phyloP scores from a whole-genome alignment of 23 tunicate genomes.

The Trididemnum nubilum region DNA sequence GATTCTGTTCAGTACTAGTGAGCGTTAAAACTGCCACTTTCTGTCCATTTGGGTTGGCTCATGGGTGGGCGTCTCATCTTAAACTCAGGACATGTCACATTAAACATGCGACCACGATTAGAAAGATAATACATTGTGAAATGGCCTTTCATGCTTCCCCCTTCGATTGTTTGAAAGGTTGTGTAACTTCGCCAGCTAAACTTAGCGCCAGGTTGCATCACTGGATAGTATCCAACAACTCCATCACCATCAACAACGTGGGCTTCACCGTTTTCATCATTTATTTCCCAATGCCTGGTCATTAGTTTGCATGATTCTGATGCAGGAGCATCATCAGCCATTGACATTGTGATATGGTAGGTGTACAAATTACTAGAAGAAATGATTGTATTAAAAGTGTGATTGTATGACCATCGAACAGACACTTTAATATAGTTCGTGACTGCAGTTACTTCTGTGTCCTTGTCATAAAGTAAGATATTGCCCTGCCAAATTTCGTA shows the following conservation, averaged over 20 bases:
- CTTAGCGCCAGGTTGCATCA: slow-evolving; percentile 40
- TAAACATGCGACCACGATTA: slow-evolving; percentile 8
- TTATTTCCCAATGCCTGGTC: slow-evolving; percentile 34
- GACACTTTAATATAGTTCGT: slow-evolving; percentile 40
- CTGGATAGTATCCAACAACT: slow-evolving; percentile 42
- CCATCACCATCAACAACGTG: slow-evolving; percentile 43
- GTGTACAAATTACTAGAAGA: slow-evolving; percentile 5
- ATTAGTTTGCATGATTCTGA: slow-evolving; percentile 31
- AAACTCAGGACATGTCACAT: slow-evolving; percentile 36
- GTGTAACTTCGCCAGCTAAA: slow-evolving; percentile 50
- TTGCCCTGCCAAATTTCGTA: neutral
- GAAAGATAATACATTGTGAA: slow-evolving; percentile 32
- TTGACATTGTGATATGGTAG: slow-evolving; percentile 35
- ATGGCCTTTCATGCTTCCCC: slow-evolving; percentile 44
- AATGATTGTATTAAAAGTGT: neutral
- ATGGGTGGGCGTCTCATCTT: slow-evolving; percentile 17
- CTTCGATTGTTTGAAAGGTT: slow-evolving; percentile 1
- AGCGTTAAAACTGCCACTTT: too few relatives aligned
- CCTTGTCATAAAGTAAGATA: slow-evolving; percentile 27
- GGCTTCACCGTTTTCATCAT: neutral
- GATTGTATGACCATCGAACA: slow-evolving; percentile 36
- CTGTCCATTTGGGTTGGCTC: neutral
- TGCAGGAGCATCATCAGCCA: slow-evolving; percentile 29
- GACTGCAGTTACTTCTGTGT: slow-evolving; percentile 24
- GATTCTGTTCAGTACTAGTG: too few relatives aligned